Percentiles rank a stretch among this genome's conserved stretches.
Conservation (phyloP, 2,888 invertebrate genomes). For the Carcina quercana region DNA sequence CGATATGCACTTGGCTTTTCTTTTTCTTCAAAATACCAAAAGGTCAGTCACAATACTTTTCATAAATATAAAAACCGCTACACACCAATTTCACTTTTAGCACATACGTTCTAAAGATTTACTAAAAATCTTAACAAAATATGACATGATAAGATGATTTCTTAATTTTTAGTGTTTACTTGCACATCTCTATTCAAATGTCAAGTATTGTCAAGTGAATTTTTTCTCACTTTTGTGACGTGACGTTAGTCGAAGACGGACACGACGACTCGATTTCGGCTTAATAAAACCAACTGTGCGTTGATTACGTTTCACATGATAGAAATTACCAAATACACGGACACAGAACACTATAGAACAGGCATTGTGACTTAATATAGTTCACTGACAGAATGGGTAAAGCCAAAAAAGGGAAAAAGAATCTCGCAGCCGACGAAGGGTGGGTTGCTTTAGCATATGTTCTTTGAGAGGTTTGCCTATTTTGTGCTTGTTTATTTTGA, state of each 20-base stretch:
- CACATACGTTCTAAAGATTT: too few relatives aligned
- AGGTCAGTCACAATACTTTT: too few relatives aligned
- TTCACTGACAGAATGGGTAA: slow-evolving; percentile 78
- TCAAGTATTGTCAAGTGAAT: slow-evolving; percentile 4
- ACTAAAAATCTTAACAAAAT: too few relatives aligned
- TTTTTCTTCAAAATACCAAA: too few relatives aligned
- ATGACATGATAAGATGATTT: too few relatives aligned
- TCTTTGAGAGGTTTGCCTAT: slow-evolving; percentile 24
- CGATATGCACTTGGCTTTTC: too few relatives aligned
- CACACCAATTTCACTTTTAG: too few relatives aligned
- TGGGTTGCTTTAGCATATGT: slow-evolving; percentile 65
- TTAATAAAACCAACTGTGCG: slow-evolving; percentile 42
- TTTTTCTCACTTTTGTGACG: slow-evolving; percentile 17
- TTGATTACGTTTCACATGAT: slow-evolving; percentile 67
- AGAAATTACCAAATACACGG: slow-evolving; percentile 54
- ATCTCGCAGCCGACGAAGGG: slow-evolving; percentile 83
- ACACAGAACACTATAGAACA: slow-evolving; percentile 46
- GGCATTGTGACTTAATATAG: slow-evolving; percentile 62
- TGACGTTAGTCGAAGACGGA: slow-evolving; percentile 32
- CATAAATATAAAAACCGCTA: too few relatives aligned
- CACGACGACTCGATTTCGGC: slow-evolving; percentile 53
- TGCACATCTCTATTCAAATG: background rate
- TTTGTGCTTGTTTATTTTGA: background rate
- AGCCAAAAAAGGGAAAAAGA: slow-evolving; percentile 88
- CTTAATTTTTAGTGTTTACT: too few relatives aligned